Evolutionary conservation across 2,797 vertebrate genomes (phyloP).

Genomic region (Octomys mimax): DNA sequence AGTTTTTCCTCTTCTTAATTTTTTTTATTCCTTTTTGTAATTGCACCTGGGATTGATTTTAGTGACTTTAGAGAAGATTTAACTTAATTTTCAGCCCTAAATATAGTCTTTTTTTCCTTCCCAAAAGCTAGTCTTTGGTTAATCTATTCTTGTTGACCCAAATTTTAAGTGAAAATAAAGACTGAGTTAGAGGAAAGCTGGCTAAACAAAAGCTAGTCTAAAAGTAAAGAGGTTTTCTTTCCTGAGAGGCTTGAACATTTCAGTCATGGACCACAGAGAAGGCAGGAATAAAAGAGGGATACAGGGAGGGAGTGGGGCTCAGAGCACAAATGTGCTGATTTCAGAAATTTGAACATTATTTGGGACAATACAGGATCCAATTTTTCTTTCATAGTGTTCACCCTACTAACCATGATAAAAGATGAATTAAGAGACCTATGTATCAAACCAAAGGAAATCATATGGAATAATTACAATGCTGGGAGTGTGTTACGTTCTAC

Average conservation of each 20-base stretch:
- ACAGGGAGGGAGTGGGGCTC: too few species aligned
- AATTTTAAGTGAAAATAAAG: slow-evolving; percentile 25
- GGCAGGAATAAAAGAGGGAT: neutral
- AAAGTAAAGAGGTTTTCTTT: neutral
- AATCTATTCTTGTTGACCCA: neutral
- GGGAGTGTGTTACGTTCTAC: neutral
- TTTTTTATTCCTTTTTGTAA: neutral
- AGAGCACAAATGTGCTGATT: neutral
- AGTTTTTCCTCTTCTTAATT: neutral
- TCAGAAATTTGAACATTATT: neutral
- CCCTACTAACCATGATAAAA: neutral
- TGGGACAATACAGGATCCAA: neutral
- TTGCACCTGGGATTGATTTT: slow-evolving; percentile 41
- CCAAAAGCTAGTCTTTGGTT: neutral
- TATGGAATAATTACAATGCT: neutral
- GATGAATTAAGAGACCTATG: neutral
- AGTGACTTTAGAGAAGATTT: slow-evolving; percentile 5
- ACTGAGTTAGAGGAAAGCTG: slow-evolving; percentile 6
- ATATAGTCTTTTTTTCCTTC: neutral
- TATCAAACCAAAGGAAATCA: neutral
- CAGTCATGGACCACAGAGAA: neutral
- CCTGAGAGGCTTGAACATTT: neutral
- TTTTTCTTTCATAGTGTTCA: neutral
- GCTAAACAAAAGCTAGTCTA: neutral
- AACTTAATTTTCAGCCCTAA: slow-evolving; percentile 51